Evolutionary conservation across 2,113 vertebrate genomes (phyloP), one percentile per base, ranked within the genome.

Genomic region (Paratilapia polleni): DNA sequence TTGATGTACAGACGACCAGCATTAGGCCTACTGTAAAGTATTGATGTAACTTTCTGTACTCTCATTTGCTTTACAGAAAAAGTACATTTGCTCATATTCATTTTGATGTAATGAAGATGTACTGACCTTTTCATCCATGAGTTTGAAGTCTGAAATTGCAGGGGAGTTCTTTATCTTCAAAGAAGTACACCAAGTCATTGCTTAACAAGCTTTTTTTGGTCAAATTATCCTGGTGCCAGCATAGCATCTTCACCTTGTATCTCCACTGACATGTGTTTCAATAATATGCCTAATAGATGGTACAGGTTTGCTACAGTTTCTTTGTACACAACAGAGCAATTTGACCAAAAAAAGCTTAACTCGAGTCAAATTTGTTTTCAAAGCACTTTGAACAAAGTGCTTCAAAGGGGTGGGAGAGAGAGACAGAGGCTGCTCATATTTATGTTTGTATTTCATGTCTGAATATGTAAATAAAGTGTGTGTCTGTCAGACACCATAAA

Each of bases 371-470:
- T 77, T 75, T 36, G 20, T 61, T 89, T 80, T 60, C 31, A 43
- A 82, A 82, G 83, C 84, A 87, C 80, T 77, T 90, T 90, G 63
- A 78, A 38, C 5, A 15, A 11, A 78, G 80, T 87, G 86, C 77
- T 81, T 81, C 60, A 7, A 41, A 34, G 31, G 1, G 28, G 60
- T n/a, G 57, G 77, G 85, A 76, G 66, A 57, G 87, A 62, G 8
- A 70, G 83, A 86, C 34, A 68, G 75, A 76, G 54, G 78, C 81
- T 87, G 87, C 83, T 90, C 91, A 87, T 92, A 94, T 93, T 87
- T 94, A 92, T 94, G 93, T 95, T 91, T 92, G 58, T 93, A 83
- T 81, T 86, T 83, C 88, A 77, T 88, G 87, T 94, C 86, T 92
- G 77, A 85, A 90, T 88, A 83, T 93, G 91, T 94, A 92, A 82